Conservation (phyloP, 2,888 invertebrate species). For the Hylaea fasciaria region DNA sequence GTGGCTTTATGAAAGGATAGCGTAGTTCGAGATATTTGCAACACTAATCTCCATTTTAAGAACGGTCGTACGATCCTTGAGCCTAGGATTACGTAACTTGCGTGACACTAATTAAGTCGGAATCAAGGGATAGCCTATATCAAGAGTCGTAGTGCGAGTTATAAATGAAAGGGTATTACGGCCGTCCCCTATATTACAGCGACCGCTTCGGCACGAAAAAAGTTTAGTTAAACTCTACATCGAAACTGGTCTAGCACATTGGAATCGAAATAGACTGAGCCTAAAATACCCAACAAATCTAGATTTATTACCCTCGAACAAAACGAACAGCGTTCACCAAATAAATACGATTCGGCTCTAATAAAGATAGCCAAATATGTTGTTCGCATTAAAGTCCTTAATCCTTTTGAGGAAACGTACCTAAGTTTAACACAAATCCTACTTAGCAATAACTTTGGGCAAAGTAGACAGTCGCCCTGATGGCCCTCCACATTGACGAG, state of each 20-base stretch:
- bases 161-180: slow-evolving; percentile 83
- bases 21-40: slow-evolving; percentile 82
- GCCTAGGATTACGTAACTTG: slow-evolving; percentile 84
- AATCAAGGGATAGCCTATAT: slow-evolving; percentile 83
- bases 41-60: slow-evolving; percentile 84
- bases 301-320: slow-evolving; percentile 36
- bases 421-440: slow-evolving; percentile 80
- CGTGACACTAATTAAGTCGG: slow-evolving; percentile 85
- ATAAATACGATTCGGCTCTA: slow-evolving; percentile 35
- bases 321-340: slow-evolving; percentile 31
- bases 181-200: slow-evolving; percentile 69
- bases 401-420: slow-evolving; percentile 75
- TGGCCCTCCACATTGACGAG: slow-evolving; percentile 78
- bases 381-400: slow-evolving; percentile 73
- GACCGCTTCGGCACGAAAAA: slow-evolving; percentile 46
- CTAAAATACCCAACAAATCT: slow-evolving; percentile 34
- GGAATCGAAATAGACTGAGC: slow-evolving; percentile 30
- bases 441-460: slow-evolving; percentile 79
- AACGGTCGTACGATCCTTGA: slow-evolving; percentile 81
- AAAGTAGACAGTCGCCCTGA: slow-evolving; percentile 80
- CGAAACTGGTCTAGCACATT: slow-evolving; percentile 26
- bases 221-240: slow-evolving; percentile 7
- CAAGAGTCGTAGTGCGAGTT: slow-evolving; percentile 80
- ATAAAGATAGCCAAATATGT: slow-evolving; percentile 60
- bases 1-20: slow-evolving; percentile 75